These are phyloP conservation scores for Drosophila setosimentum DNA, from an alignment of 2,888 invertebrate species.

Conservation along the genomic window DNA sequence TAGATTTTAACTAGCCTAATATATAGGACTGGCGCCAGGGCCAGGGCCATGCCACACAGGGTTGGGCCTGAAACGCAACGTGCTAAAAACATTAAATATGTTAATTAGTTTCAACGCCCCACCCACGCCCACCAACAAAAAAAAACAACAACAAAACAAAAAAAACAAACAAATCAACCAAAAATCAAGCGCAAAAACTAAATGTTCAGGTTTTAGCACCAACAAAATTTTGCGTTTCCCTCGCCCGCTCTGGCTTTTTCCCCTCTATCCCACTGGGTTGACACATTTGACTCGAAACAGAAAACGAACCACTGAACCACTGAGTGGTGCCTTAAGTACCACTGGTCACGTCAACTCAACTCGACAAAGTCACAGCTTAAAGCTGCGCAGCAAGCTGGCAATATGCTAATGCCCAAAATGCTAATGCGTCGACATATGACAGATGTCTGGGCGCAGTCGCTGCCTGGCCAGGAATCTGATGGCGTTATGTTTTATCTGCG, in stretches of 20 bases:
- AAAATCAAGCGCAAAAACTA: conserved; percentile 64
- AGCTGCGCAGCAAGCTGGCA: conserved; percentile 43
- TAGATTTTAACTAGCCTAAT: conserved; percentile 85
- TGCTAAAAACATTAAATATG: conserved; percentile 85
- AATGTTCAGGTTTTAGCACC: conserved; percentile 73
- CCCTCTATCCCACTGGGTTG: conserved; percentile 39
- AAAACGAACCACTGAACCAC: conserved; percentile 33
- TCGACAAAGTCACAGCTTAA: conserved; percentile 19
- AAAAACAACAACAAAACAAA: neutral
- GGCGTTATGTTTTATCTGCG: conserved; percentile 70
- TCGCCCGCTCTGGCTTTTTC: neutral
- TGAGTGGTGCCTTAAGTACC: conserved; percentile 68
- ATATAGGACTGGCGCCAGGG: conserved; percentile 62
- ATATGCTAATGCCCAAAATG: conserved; percentile 69
- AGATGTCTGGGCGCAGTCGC: conserved; percentile 62
- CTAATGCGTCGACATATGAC: conserved; percentile 34
- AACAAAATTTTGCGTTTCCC: conserved; percentile 38
- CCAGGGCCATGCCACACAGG: conserved; percentile 47
- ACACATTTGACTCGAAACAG: conserved; percentile 53
- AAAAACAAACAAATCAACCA: neutral
- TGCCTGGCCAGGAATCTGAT: conserved; percentile 36
- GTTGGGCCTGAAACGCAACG: conserved; percentile 72
- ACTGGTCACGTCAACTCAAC: conserved; percentile 57
- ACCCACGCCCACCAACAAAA: conserved; percentile 15
- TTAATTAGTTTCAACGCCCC: conserved; percentile 83